Percentiles rank a stretch among this genome's conserved stretches.
Conservation (phyloP, 2,797 vertebrate genomes). For the Sebastes oblongus region DNA sequence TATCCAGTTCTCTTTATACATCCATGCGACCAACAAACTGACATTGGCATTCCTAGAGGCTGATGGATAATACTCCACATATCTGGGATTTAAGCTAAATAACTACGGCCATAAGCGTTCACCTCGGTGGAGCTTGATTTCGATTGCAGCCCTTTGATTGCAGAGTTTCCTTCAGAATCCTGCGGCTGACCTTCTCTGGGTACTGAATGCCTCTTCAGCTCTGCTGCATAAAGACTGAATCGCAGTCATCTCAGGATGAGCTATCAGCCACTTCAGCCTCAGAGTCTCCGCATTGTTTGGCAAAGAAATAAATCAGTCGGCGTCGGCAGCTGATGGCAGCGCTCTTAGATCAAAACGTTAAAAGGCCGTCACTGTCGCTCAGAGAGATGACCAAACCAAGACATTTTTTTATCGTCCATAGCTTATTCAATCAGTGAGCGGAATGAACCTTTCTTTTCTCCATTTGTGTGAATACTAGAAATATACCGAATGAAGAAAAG, state of each 20-base stretch:
- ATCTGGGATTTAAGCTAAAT: not conserved
- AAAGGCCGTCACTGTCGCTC: conserved; percentile 15
- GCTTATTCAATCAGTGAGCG: conserved; percentile 6
- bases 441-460: not conserved
- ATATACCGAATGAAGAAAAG: not conserved
- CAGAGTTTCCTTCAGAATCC: conserved; percentile 14
- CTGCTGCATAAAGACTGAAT: conserved; percentile 28
- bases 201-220: conserved; percentile 27
- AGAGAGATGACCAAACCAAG: not conserved
- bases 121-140: conserved; percentile 19
- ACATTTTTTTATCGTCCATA: not conserved
- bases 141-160: not conserved
- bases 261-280: conserved; percentile 18
- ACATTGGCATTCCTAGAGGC: not conserved
- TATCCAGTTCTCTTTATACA: too few relatives aligned
- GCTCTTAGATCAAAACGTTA: conserved; percentile 39
- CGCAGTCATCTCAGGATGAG: conserved; percentile 29
- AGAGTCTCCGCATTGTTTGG: conserved; percentile 18
- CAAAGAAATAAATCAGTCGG: conserved; percentile 37
- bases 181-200: conserved; percentile 36
- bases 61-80: not conserved
- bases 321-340: conserved; percentile 1
- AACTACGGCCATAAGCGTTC: not conserved
- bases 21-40: not conserved
- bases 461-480: not conserved